Evolutionary conservation across 2,888 invertebrate genomes (phyloP).

Genomic region (Morinoia aosen): DNA sequence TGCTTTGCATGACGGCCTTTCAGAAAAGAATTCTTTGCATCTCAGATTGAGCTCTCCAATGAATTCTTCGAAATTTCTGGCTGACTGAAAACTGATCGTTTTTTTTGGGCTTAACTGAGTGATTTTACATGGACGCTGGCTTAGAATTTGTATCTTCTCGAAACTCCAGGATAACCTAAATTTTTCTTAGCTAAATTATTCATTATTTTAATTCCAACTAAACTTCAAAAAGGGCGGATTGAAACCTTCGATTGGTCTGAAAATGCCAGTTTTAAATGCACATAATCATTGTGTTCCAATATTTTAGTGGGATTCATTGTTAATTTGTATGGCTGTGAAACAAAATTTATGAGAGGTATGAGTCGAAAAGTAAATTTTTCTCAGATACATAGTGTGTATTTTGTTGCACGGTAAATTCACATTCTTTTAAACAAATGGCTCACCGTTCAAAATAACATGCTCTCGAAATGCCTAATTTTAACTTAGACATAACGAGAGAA

Average conservation of each 20-base stretch:
- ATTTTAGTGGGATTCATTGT: not conserved
- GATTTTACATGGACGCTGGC: not conserved
- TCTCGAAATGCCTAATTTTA: too few species aligned
- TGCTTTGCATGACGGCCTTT: slow-evolving; percentile 6
- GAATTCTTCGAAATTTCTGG: not conserved
- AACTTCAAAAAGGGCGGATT: not conserved
- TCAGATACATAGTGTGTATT: too few species aligned
- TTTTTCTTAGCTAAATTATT: not conserved
- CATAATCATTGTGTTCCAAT: not conserved
- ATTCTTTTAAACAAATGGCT: too few species aligned
- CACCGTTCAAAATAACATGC: too few species aligned
- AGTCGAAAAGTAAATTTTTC: too few species aligned
- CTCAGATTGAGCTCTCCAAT: not conserved
- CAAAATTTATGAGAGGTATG: too few species aligned
- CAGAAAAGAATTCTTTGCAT: not conserved
- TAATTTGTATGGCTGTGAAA: too few species aligned
- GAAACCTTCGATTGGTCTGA: not conserved
- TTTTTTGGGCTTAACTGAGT: not conserved
- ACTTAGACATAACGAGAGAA: too few species aligned
- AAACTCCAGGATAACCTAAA: not conserved
- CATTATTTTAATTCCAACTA: not conserved
- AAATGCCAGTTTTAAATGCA: not conserved
- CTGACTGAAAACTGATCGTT: not conserved
- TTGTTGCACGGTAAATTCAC: too few species aligned
- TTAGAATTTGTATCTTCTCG: not conserved